phyloP scores from a whole-genome alignment of 2,797 vertebrate genomes.

The Schizopygopsis pylzovi region DNA sequence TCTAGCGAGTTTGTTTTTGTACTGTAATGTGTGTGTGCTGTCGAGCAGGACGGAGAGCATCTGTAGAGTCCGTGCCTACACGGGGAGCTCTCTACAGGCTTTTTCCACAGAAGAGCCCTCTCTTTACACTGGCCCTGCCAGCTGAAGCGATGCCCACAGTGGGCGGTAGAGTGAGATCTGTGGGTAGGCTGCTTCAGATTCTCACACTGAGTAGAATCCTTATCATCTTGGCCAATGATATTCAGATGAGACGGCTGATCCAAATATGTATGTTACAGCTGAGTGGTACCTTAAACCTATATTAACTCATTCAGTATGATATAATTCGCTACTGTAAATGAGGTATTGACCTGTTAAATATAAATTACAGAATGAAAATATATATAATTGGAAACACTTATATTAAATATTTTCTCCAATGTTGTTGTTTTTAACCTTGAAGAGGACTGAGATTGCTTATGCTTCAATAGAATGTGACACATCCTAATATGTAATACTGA shows the following conservation, averaged over 20 bases:
- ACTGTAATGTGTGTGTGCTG: constrained; percentile 1
- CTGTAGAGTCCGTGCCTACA: constrained; percentile 20
- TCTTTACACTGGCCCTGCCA: constrained; percentile 29
- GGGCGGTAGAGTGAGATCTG: constrained; percentile 29
- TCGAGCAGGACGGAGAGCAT: constrained; percentile 21
- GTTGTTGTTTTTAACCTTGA: constrained; percentile 25
- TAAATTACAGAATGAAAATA: not conserved
- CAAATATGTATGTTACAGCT: not conserved
- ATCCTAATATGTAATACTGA: constrained; percentile 11
- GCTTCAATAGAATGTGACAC: constrained; percentile 12
- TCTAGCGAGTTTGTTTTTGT: constrained; percentile 4
- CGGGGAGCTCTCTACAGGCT: constrained; percentile 29
- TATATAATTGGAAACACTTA: not conserved
- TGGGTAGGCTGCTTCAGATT: not conserved
- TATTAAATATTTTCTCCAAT: not conserved
- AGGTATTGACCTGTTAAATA: not conserved
- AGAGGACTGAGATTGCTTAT: not conserved
- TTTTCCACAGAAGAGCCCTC: constrained; percentile 25
- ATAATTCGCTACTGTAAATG: not conserved
- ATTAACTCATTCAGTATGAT: not conserved
- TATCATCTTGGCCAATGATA: constrained; percentile 14
- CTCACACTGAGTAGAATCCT: not conserved
- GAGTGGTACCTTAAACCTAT: not conserved
- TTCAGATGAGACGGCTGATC: not conserved
- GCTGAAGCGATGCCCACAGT: constrained; percentile 30